These are phyloP conservation scores for Danio albolineatus DNA, from an alignment of 2,797 vertebrate species.

Conservation along the genomic window DNA sequence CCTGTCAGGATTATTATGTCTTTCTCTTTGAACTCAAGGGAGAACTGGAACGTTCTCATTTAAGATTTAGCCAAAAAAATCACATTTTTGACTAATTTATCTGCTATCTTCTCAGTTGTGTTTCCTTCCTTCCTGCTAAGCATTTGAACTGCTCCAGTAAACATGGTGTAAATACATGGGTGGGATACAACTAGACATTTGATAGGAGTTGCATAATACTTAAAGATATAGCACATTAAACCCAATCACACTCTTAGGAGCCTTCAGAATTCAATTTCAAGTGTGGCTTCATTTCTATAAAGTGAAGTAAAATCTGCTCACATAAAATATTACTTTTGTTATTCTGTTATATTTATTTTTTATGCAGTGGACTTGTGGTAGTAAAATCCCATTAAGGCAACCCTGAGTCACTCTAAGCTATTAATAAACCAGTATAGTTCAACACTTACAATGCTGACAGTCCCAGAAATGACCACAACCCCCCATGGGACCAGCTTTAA, in stretches of 20 bases:
- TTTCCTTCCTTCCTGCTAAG: constrained; percentile 34
- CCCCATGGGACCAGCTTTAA: constrained; percentile 26
- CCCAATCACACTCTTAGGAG: not conserved
- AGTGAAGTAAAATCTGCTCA: not conserved
- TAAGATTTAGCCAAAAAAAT: not conserved
- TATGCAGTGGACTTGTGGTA: not conserved
- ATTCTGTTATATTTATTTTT: not conserved
- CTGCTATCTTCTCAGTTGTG: not conserved
- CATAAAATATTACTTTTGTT: not conserved
- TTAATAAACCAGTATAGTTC: constrained; percentile 38
- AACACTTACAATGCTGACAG: not conserved
- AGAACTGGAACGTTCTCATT: not conserved
- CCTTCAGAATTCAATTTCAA: not conserved
- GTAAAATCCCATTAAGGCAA: constrained; percentile 8
- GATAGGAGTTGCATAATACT: constrained; percentile 30
- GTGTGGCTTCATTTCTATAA: not conserved
- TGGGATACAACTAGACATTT: constrained; percentile 10
- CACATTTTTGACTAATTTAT: not conserved
- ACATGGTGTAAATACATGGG: constrained; percentile 27
- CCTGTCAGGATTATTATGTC: not conserved
- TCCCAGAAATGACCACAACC: constrained; percentile 6
- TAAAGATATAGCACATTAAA: constrained; percentile 7
- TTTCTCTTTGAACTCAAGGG: not conserved
- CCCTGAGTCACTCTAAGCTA: constrained; percentile 3
- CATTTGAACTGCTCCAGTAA: not conserved